Evolutionary conservation across 2,113 vertebrate species (phyloP).

Genomic region (Eublepharis macularius): DNA sequence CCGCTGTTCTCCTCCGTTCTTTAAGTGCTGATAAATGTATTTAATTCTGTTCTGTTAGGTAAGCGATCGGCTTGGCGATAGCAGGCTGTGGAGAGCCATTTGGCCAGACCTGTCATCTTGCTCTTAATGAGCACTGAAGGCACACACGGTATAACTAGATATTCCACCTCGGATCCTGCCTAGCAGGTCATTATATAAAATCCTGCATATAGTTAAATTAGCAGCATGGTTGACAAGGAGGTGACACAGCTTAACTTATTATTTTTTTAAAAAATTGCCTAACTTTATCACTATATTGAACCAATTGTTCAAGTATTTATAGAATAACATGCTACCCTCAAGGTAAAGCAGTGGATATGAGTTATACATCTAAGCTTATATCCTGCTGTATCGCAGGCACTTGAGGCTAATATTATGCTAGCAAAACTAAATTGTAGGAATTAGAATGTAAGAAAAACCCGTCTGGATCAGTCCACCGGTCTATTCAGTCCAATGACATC

Average conservation of each 20-base stretch:
- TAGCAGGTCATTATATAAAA: constrained; percentile 57
- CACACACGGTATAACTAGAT: constrained; percentile 44
- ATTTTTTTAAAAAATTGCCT: constrained; percentile 72
- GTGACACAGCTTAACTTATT: constrained; percentile 70
- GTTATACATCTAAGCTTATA: neutral
- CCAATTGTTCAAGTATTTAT: constrained; percentile 63
- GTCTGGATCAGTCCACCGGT: too few species aligned
- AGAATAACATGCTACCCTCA: constrained; percentile 54
- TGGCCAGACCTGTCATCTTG: constrained; percentile 61
- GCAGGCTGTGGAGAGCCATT: constrained; percentile 50
- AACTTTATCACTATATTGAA: constrained; percentile 70
- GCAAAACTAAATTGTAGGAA: neutral
- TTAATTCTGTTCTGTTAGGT: constrained; percentile 54
- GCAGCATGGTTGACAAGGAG: constrained; percentile 68
- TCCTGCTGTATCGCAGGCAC: neutral
- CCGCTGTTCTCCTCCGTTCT: constrained; percentile 39
- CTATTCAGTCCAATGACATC: too few species aligned
- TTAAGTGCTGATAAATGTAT: constrained; percentile 69
- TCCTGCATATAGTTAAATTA: constrained; percentile 70
- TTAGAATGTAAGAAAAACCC: neutral
- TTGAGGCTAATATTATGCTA: neutral
- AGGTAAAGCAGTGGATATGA: constrained; percentile 47
- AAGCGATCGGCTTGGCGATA: constrained; percentile 60
- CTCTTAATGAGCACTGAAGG: constrained; percentile 70
- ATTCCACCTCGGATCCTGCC: constrained; percentile 55